A percentile compares a stretch with the other conserved stretches of the same genome.
Conservation (phyloP, 2,113 vertebrate species). For the Oryzias melastigma region DNA sequence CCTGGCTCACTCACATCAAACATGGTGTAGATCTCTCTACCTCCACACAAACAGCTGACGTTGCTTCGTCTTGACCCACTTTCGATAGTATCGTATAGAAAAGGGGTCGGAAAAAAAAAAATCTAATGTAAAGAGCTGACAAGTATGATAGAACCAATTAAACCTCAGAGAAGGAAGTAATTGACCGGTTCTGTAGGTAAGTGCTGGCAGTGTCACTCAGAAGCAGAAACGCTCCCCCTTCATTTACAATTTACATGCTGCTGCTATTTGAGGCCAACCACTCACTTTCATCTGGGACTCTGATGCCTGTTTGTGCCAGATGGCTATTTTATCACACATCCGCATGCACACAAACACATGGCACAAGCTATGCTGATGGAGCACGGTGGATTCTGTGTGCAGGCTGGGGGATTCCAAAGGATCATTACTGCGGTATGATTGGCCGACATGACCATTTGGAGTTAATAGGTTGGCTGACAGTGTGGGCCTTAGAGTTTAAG, state of each 20-base stretch:
- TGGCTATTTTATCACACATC: slow-evolving; percentile 63
- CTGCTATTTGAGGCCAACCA: slow-evolving; percentile 54
- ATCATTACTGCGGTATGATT: slow-evolving; percentile 66
- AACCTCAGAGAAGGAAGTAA: slow-evolving; percentile 46
- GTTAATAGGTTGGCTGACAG: slow-evolving; percentile 66
- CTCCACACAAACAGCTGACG: slow-evolving; percentile 58
- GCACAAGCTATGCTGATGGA: slow-evolving; percentile 29
- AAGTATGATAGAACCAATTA: slow-evolving; percentile 36
- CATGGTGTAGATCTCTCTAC: slow-evolving; percentile 37
- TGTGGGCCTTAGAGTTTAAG: slow-evolving; percentile 64
- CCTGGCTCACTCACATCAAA: slow-evolving; percentile 54
- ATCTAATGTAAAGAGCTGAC: slow-evolving; percentile 27
- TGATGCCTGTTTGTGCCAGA: slow-evolving; percentile 59
- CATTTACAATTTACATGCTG: slow-evolving; percentile 58
- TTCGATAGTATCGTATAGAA: slow-evolving; percentile 62
- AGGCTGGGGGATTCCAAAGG: slow-evolving; percentile 38
- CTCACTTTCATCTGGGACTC: slow-evolving; percentile 69
- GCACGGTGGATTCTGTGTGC: slow-evolving; percentile 26
- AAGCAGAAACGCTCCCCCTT: slow-evolving; percentile 46
- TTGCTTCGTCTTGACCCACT: slow-evolving; percentile 63
- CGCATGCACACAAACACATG: slow-evolving; percentile 6
- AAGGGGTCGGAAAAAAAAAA: slow-evolving; percentile 17
- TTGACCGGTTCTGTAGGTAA: slow-evolving; percentile 36
- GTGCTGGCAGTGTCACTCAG: slow-evolving; percentile 34
- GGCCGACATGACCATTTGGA: slow-evolving; percentile 60